A percentile compares a stretch with the other conserved stretches of the same genome.
phyloP scores from a whole-genome alignment of 2,797 vertebrate species.

The Acanthiza pusilla region DNA sequence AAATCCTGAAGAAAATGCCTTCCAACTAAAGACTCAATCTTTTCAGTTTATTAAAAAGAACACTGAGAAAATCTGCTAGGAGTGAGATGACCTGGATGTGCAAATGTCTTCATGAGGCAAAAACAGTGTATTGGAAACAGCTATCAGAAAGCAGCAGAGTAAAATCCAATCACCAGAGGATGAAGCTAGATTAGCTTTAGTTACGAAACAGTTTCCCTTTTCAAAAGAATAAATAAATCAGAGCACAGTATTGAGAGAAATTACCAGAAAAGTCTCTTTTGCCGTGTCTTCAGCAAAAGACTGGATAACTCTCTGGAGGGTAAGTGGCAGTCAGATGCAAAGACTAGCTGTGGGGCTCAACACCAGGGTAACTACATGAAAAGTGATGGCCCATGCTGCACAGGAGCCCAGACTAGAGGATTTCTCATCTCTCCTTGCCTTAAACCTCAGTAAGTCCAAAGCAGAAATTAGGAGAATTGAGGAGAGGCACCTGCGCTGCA shows the following conservation, averaged over 20 bases:
- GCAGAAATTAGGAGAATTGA: background rate
- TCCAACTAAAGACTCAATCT: background rate
- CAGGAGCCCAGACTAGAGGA: background rate
- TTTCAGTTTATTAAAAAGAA: background rate
- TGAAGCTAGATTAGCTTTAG: background rate
- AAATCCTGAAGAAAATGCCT: background rate
- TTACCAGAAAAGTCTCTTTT: background rate
- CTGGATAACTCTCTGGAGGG: background rate
- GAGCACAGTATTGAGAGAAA: background rate
- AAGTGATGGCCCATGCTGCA: background rate
- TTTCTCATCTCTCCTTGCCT: background rate
- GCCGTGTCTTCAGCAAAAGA: background rate
- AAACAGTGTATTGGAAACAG: background rate
- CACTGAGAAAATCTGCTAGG: background rate
- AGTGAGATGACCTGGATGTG: background rate
- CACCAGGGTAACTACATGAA: background rate
- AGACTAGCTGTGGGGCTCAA: background rate
- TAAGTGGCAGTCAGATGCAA: background rate
- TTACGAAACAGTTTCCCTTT: background rate
- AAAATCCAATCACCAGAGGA: background rate
- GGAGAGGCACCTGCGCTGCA: background rate
- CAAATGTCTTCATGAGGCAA: accelerated
- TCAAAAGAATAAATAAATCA: background rate
- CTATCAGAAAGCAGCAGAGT: background rate
- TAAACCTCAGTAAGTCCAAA: background rate